A percentile compares a stretch with the other conserved stretches of the same genome.
phyloP scores from a whole-genome alignment of 2,888 invertebrate species.

The Microplitis manilae region DNA sequence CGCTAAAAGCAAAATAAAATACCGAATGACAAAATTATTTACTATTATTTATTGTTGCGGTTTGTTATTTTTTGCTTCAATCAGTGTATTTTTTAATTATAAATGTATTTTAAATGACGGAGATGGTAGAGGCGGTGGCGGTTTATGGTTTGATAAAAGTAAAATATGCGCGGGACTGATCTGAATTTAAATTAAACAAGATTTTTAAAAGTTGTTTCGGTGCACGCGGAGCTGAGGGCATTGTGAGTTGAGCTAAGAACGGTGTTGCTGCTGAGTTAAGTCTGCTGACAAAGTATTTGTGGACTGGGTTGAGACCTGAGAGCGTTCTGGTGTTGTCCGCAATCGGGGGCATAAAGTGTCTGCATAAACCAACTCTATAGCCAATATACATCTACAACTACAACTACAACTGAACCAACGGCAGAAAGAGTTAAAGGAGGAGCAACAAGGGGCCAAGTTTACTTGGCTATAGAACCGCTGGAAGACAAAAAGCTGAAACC shows the following conservation, averaged over 20 bases:
- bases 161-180: constrained; percentile 48
- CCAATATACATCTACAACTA: too few relatives aligned
- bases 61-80: not conserved
- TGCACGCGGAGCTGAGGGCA: too few relatives aligned
- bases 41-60: too few relatives aligned
- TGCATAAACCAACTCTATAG: constrained; percentile 62
- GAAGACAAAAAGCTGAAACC: not conserved
- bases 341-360: constrained; percentile 72
- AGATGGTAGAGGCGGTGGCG: not conserved
- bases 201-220: constrained; percentile 60
- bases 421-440: not conserved
- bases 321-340: constrained; percentile 71
- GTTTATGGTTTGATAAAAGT: not conserved
- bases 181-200: constrained; percentile 67
- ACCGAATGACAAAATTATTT: too few relatives aligned
- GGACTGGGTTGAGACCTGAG: constrained; percentile 62
- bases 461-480: too few relatives aligned
- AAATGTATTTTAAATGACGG: not conserved
- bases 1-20: not conserved
- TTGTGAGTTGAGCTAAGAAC: constrained; percentile 56
- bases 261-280: too few relatives aligned
- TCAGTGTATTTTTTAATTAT: not conserved
- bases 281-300: not conserved
- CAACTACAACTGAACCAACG: too few relatives aligned
- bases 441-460: constrained; percentile 15